These are phyloP conservation scores for Sipha flava DNA, from an alignment of 1,140 invertebrate species.

Conservation along the genomic window DNA sequence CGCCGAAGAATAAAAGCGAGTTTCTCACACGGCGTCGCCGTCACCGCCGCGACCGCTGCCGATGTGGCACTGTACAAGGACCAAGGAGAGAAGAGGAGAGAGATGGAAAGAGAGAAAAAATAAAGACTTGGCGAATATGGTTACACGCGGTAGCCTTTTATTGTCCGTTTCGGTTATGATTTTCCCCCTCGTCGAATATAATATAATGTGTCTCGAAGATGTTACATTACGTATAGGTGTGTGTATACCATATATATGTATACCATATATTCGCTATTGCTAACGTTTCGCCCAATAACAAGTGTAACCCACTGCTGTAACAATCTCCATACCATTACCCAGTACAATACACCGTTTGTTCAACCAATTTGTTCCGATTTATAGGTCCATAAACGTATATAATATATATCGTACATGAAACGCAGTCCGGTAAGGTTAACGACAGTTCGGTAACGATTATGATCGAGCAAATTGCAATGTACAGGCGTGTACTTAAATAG, in stretches of 20 bases:
- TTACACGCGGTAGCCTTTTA: no score
- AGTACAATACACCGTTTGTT: not conserved
- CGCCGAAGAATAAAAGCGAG: conserved; percentile 13
- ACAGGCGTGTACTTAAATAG: not conserved
- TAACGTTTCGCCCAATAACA: not conserved
- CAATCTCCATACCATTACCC: not conserved
- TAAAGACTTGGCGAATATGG: no score
- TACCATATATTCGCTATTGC: not conserved
- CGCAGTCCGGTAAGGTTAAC: no score
- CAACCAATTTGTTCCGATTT: not conserved
- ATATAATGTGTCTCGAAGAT: no score
- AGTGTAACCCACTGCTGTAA: not conserved
- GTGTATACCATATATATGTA: not conserved
- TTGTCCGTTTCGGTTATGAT: no score
- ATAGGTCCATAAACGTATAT: not conserved
- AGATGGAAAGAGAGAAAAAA: no score
- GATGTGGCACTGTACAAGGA: no score
- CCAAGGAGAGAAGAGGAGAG: no score
- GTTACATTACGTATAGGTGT: not conserved
- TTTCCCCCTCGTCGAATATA: no score
- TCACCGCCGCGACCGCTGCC: not conserved
- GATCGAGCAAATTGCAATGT: no score
- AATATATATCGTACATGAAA: not conserved
- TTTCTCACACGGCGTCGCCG: not conserved
- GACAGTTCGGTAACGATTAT: no score